A percentile compares a stretch with the other conserved stretches of the same genome.
These are phyloP conservation scores for Brachyistius frenatus DNA, from an alignment of 2,113 vertebrate species.

Conservation along the genomic window DNA sequence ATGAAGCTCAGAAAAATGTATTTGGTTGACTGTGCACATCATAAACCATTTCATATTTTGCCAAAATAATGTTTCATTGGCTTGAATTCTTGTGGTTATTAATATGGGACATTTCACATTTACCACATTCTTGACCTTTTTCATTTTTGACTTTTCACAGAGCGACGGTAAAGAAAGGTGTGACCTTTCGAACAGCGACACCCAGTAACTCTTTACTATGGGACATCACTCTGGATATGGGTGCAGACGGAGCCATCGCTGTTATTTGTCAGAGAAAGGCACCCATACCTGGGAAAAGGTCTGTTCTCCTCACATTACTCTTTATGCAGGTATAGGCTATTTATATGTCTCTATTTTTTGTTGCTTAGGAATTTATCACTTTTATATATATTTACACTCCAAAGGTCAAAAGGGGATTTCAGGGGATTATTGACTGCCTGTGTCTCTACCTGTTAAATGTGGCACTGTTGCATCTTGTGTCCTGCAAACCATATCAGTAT, in stretches of 20 bases:
- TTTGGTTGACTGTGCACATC: background rate
- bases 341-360: background rate
- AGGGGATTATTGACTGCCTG: background rate
- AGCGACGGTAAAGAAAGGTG: conserved; percentile 90
- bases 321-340: background rate
- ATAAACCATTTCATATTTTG: background rate
- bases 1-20: background rate
- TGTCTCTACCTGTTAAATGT: conserved; percentile 17
- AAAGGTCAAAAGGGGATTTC: background rate
- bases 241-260: conserved; percentile 81
- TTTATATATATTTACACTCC: background rate
- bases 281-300: conserved; percentile 79
- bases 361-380: background rate
- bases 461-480: background rate
- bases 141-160: conserved; percentile 76
- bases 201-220: conserved; percentile 88
- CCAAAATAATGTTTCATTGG: conserved; percentile 2
- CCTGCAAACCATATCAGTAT: conserved; percentile 10
- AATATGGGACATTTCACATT: conserved; percentile 9
- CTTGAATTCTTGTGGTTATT: background rate
- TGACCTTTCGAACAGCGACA: conserved; percentile 86
- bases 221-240: conserved; percentile 87
- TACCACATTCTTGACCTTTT: conserved; percentile 51
- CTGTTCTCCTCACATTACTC: conserved; percentile 4
- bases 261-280: conserved; percentile 88